Conservation (phyloP, 1,140 invertebrate genomes). For the Drosophila sp. region DNA sequence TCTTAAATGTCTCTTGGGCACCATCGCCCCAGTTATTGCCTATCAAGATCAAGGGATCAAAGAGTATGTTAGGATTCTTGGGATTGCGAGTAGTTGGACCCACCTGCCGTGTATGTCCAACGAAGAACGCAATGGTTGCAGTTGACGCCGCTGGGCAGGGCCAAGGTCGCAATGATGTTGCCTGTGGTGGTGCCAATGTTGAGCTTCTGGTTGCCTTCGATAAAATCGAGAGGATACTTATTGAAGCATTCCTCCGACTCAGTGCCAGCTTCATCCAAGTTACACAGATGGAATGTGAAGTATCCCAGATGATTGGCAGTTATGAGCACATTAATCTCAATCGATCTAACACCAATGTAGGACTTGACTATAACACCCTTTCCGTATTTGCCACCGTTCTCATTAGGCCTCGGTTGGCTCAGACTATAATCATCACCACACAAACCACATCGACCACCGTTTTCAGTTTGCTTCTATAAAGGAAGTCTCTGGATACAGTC, state of each 20-base stretch:
- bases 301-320: conserved; percentile 86
- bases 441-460: conserved; percentile 86
- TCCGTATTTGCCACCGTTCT: conserved; percentile 88
- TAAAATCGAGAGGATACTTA: conserved; percentile 79
- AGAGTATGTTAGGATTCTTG: not conserved
- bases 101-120: conserved; percentile 80
- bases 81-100: conserved; percentile 1
- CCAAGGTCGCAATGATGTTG: conserved; percentile 22
- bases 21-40: conserved; percentile 86
- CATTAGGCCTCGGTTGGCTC: conserved; percentile 86
- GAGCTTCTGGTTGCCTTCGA: conserved; percentile 45
- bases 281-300: conserved; percentile 87
- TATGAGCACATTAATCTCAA: conserved; percentile 84
- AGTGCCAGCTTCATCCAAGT: conserved; percentile 69
- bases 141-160: conserved; percentile 48
- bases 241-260: conserved; percentile 69
- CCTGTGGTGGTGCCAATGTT: conserved; percentile 46
- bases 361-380: conserved; percentile 85
- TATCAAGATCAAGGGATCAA: not conserved
- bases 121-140: conserved; percentile 85
- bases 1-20: conserved; percentile 88
- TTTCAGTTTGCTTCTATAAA: conserved; percentile 82
- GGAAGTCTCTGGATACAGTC: not conserved
- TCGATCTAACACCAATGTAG: conserved; percentile 67
- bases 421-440: conserved; percentile 86